Base-by-base conservation (phyloP, 2,888 invertebrate species). In the Tribolium freemani region DNA sequence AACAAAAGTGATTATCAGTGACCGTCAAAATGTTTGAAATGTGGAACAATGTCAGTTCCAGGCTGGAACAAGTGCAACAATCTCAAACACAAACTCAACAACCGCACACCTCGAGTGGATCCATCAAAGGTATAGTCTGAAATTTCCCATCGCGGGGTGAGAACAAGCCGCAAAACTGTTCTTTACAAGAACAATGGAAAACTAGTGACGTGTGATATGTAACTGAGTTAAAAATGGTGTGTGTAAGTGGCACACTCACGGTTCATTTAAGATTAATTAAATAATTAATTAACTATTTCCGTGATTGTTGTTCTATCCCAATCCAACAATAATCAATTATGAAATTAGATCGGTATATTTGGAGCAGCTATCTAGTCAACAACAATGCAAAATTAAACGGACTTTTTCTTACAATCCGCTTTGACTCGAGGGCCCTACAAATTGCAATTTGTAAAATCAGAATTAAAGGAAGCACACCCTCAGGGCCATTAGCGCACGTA, bases 61-160 rank as follows among this genome's bases (percentile, higher is more conserved):
- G 93, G 88, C 86, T 93, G 90, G 93, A 93, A 86, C 88, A 89
- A 83, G 90, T 92, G 85, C 90, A 88, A 83, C 90, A 90, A 84
- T 88, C 90, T 75, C 91, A 91, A 83, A 89, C 89, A 80, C 89
- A 87, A 79, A 79, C 85, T 50, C 93, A 93, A 85, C 93, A 93
- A 84, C 93, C 93, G 74, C 93, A 93, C 87, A 93, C 93, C 70
- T 93, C 93, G 86, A 93, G 93, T 87, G 93, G 93, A 88, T 93
- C 93, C 86, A 93, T 93, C 88, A 93, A 93, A 93, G 93, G 93
- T 93, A 92, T 4, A 21, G 16, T 48, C 31, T 53, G 31, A 8
- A 44, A 44, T 26, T 61, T 61, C 61, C 10, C 61, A 61, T 61
- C 61, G 26, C 45, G 8, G 21, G 20, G 30, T 57, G 8, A 57